These are phyloP conservation scores for Neodiprion pinetum DNA, from an alignment of 1,140 invertebrate species.

Conservation along the genomic window DNA sequence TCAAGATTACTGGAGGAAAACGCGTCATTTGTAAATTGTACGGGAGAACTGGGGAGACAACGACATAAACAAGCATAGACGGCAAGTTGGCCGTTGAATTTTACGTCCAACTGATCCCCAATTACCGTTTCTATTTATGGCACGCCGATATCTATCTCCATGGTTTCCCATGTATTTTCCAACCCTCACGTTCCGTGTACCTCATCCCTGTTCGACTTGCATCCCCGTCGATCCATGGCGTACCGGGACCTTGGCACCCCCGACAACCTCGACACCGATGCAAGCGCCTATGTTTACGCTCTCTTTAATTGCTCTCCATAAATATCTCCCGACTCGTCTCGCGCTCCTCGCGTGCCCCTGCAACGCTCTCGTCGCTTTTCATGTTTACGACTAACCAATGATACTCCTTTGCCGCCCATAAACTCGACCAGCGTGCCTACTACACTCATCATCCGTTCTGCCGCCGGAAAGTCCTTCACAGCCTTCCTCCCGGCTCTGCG, in stretches of 20 bases:
- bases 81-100: not conserved
- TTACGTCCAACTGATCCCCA: slow-evolving; percentile 13
- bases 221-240: not conserved
- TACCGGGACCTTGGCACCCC: not conserved
- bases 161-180: slow-evolving; percentile 13
- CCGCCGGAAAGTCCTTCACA: no score
- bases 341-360: not conserved
- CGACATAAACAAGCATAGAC: not conserved
- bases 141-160: slow-evolving; percentile 1
- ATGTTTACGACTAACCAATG: slow-evolving; percentile 8
- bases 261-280: not conserved
- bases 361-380: not conserved
- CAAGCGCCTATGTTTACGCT: slow-evolving; percentile 9
- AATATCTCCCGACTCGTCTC: slow-evolving; percentile 4
- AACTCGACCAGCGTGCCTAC: not conserved
- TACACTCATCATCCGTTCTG: not conserved
- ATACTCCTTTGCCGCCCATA: not conserved
- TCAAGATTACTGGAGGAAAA: not conserved
- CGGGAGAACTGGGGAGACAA: not conserved
- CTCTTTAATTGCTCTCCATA: slow-evolving; percentile 17
- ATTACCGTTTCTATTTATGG: slow-evolving; percentile 15
- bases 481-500: no score
- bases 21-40: slow-evolving; percentile 3
- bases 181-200: not conserved
- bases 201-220: not conserved